Base-by-base conservation (phyloP, 2,888 invertebrate species). In the Plagiodera versicolora region DNA sequence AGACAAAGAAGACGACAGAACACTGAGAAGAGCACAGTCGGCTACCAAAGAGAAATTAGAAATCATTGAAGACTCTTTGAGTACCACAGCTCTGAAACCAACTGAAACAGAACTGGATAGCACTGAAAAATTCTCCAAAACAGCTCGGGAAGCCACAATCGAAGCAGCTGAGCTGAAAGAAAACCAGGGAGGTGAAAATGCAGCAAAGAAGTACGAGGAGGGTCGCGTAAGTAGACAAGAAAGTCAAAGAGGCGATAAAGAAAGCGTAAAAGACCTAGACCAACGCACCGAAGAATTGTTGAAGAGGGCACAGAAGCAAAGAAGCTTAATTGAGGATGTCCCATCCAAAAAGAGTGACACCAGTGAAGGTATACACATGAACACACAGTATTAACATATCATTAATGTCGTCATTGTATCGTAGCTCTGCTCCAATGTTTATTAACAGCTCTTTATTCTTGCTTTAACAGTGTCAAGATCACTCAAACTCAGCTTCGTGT, bases 311-410 rank as follows among this genome's bases (percentile, higher is more conserved):
- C 84, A 87, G 76, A 84, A 84, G 72, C 89, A 90, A 77, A 84
- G 89, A 77, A 88, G 86, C 79, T 85, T 88, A 72, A 82, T 89
- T 72, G 88, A 87, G 69, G 88, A 89, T 79, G 87, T 89, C 70
- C 81, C 87, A 62, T 83, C 85, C 74, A 84, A 71, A 60, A 57
- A 67, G 39, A 59, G 45, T 71, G 69, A 63, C 75, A 72, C 56
- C 64, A 61, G 63, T 56, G 69, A 71, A 71, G 75, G 73, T 73
- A 73, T 60, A 69, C 55, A 57, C 58, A 53, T 51, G 10, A 56
- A 53, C 44, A 56, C 53, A 51, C 32, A 39, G 24, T 52, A 49
- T 39, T 53, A 49, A 52, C 39, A 11, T 0, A 10, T 51, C 18
- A 49, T 24, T 14, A 44, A n/a, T 30, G 14, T 32, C n/a, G 8